Evolutionary conservation across 2,797 vertebrate species (phyloP), one percentile per base, ranked within the genome.

Genomic region (Austrolebias charrua): DNA sequence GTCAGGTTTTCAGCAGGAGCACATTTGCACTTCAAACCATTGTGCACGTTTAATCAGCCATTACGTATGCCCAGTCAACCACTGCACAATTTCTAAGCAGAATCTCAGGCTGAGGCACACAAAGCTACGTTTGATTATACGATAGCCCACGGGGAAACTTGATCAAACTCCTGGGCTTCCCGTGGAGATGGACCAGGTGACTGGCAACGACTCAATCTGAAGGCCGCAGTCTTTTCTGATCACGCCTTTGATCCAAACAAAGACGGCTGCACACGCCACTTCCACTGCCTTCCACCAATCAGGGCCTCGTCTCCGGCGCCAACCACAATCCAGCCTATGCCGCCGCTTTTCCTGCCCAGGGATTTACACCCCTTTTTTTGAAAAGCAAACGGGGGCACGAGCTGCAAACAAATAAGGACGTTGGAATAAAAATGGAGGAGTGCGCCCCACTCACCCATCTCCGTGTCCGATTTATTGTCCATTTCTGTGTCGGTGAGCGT

Each of bases 401-500:
- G 54, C 61, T 2, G 14, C 73, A 63, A 73, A 75, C 49, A 67
- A 76, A 70, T 59, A 19, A 20, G 56, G 46, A 5, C 54, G 71
- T 70, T 46, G 35, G 48, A 63, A 62, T 61, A 5, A 80, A 78
- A 66, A 56, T 62, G 57, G 4, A 44, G 31, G 69, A 53, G 60
- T 16, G 68, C 63, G 79, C 52, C 75, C 48, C 35, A 95, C 97
- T 98, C 93, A 99, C 98, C 96, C 29, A 86, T 95, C 80, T 98
- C 97, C 70, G 94, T 96, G 93, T 98, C 96, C 11, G 95, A 98
- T 90, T 96, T 98, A 94, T 98, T 98, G 75, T 98, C 98, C 2
- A 96, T 96, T 87, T 99, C 96, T 0, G 95, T 98, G 89, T 99
- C 98, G 31, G 96, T 97, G 90, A 99, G 95, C 16, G 97, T 98